These are phyloP conservation scores for Benitochromis conjunctus DNA, from an alignment of 2,113 vertebrate species.

Conservation along the genomic window DNA sequence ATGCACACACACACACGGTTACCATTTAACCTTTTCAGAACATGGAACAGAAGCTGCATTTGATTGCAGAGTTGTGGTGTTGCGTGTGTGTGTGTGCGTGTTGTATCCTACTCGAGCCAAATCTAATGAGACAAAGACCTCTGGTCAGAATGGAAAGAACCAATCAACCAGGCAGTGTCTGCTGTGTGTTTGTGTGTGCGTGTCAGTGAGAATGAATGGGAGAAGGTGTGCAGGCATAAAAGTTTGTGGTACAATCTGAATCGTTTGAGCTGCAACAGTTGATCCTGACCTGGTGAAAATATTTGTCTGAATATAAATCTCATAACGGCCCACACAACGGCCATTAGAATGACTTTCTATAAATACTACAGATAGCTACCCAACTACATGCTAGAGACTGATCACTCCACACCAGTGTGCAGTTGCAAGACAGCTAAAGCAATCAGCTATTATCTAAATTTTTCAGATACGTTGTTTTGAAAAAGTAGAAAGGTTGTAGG, in stretches of 20 bases:
- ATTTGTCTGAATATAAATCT: neutral
- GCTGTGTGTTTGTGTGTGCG: neutral
- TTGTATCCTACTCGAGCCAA: neutral
- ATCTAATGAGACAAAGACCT: neutral
- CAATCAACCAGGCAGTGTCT: neutral
- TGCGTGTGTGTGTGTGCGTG: neutral
- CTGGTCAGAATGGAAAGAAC: neutral
- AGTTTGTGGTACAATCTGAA: neutral
- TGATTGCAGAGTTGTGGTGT: neutral
- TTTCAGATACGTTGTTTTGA: no score
- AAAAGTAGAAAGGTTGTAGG: neutral
- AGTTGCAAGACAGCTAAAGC: neutral
- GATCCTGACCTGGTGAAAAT: neutral
- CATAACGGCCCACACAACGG: neutral
- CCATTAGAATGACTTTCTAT: neutral
- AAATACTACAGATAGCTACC: neutral
- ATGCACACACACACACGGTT: neutral
- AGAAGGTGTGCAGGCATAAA: neutral
- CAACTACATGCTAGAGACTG: neutral
- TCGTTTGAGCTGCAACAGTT: neutral
- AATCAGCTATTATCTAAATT: neutral
- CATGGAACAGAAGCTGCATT: constrained; percentile 27
- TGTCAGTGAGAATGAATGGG: neutral
- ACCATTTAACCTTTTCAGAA: neutral
- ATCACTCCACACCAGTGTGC: neutral